Conservation (phyloP, 2,888 invertebrate genomes). For the Schrankia costaestrigalis region DNA sequence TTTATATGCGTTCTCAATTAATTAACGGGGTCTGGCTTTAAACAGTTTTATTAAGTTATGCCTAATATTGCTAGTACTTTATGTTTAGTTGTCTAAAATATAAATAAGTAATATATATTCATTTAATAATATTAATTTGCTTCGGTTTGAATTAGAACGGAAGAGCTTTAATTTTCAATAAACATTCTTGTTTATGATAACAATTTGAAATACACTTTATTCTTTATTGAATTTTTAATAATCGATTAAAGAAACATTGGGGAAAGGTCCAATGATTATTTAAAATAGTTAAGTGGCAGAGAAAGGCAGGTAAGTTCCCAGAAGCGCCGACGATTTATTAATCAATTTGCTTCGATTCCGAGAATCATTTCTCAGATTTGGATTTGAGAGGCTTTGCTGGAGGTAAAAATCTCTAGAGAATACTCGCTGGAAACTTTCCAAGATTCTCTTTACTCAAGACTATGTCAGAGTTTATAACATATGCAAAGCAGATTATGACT, state of each 20-base stretch:
- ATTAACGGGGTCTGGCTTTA: too few species aligned
- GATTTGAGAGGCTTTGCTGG: slow-evolving; percentile 20
- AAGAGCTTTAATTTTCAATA: too few species aligned
- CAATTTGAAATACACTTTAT: slow-evolving; percentile 10
- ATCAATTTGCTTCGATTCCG: slow-evolving; percentile 21
- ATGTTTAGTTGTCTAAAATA: too few species aligned
- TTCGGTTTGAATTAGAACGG: too few species aligned
- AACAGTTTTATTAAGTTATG: too few species aligned
- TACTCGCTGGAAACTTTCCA: slow-evolving; percentile 45
- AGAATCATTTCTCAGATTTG: slow-evolving; percentile 18
- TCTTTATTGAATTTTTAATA: slow-evolving; percentile 3
- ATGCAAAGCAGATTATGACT: slow-evolving; percentile 21
- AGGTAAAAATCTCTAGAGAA: slow-evolving; percentile 9
- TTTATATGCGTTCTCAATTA: too few species aligned
- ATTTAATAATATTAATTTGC: too few species aligned
- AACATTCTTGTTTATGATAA: too few species aligned
- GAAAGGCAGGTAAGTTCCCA: slow-evolving; percentile 19
- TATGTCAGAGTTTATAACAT: slow-evolving; percentile 32
- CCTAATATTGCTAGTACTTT: too few species aligned
- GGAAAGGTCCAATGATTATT: slow-evolving; percentile 9
- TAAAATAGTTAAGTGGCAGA: slow-evolving; percentile 17
- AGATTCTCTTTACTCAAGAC: slow-evolving; percentile 41
- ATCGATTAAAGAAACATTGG: slow-evolving; percentile 13
- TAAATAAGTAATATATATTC: too few species aligned
- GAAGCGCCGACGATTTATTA: slow-evolving; percentile 16